A percentile compares a stretch with the other conserved stretches of the same genome.
These are phyloP conservation scores for Metalampra italica DNA, from an alignment of 2,888 invertebrate genomes.

Conservation along the genomic window DNA sequence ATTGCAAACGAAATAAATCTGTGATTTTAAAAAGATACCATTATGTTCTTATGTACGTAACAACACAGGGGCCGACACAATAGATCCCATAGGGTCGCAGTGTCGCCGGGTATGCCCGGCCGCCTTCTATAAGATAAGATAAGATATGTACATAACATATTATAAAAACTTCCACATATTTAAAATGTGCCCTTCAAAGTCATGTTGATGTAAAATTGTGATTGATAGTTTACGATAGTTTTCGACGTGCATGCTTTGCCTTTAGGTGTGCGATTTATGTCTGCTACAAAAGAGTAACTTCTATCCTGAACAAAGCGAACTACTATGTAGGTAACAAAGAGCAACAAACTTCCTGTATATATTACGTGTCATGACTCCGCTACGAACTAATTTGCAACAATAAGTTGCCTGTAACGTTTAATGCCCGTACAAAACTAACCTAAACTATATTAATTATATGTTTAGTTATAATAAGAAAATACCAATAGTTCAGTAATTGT, in stretches of 20 bases:
- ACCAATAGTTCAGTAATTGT: no score
- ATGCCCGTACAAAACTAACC: slow-evolving; percentile 13
- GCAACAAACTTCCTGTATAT: slow-evolving; percentile 3
- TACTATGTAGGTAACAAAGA: slow-evolving; percentile 2
- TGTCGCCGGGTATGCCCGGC: no score
- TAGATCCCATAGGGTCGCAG: no score
- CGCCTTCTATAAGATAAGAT: no score
- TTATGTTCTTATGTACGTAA: no score
- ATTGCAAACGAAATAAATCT: no score
- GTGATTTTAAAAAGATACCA: no score
- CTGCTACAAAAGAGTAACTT: neutral
- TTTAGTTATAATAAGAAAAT: no score
- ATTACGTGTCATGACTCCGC: neutral
- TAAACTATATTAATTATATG: slow-evolving; percentile 4
- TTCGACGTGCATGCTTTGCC: neutral
- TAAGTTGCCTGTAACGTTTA: slow-evolving; percentile 25
- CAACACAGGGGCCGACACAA: no score
- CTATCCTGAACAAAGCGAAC: neutral
- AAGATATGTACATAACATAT: no score
- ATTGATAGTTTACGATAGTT: neutral
- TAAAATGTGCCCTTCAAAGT: no score
- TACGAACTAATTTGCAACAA: slow-evolving; percentile 28
- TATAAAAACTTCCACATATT: no score
- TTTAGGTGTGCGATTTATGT: neutral
- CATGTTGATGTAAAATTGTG: neutral